A percentile compares a stretch with the other conserved stretches of the same genome.
Evolutionary conservation across 2,888 invertebrate species (phyloP).

Genomic region (Amblyjoppa fuscipennis): DNA sequence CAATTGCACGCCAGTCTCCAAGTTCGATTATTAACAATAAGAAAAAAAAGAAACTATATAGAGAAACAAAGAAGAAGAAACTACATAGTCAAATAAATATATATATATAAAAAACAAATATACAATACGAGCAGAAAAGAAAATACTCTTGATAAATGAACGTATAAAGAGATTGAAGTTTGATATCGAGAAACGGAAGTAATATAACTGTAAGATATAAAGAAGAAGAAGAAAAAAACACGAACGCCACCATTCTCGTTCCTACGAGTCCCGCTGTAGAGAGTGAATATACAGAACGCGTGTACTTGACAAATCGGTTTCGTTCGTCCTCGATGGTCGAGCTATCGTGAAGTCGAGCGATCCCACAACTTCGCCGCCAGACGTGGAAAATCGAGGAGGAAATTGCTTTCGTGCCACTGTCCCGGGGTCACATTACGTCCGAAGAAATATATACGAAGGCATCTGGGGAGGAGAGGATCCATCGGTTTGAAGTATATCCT

Average conservation of each 20-base stretch:
- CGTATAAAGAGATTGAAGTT: slow-evolving; percentile 26
- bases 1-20: slow-evolving; percentile 53
- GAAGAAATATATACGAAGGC: slow-evolving; percentile 53
- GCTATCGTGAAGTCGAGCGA: slow-evolving; percentile 37
- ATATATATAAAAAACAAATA: background rate
- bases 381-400: slow-evolving; percentile 42
- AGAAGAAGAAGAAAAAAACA: background rate
- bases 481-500: slow-evolving; percentile 24
- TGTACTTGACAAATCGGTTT: slow-evolving; percentile 40
- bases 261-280: background rate
- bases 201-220: background rate
- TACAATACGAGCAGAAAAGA: background rate
- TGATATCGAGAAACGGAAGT: slow-evolving; percentile 27
- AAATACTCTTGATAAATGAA: slow-evolving; percentile 11
- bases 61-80: background rate
- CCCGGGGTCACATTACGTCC: slow-evolving; percentile 13
- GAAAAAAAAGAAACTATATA: slow-evolving; percentile 16
- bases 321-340: slow-evolving; percentile 30
- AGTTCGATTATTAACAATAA: slow-evolving; percentile 63
- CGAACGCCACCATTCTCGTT: background rate
- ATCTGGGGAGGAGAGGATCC: slow-evolving; percentile 32
- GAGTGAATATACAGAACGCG: background rate
- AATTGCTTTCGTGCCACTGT: slow-evolving; percentile 35
- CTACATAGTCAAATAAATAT: background rate
- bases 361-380: slow-evolving; percentile 39